Evolutionary conservation across 1,140 invertebrate species (phyloP), one percentile per base, ranked within the genome.

Genomic region (Drosophila sproati): DNA sequence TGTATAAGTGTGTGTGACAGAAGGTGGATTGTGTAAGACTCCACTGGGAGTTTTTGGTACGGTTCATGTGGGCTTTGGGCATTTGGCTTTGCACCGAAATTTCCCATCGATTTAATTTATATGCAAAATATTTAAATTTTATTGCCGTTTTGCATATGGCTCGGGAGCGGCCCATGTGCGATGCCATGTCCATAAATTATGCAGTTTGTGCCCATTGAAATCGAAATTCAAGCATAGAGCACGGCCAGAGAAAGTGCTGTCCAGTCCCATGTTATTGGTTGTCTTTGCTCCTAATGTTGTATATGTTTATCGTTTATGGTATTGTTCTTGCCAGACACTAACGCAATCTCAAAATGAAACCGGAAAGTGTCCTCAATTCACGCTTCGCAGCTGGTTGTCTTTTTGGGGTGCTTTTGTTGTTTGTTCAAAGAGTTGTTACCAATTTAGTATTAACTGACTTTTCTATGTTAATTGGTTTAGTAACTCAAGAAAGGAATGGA

Each of bases 51-150:
- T 20, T 48, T 7, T 39, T 28, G 57, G 32, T 41, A 31, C 8
- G 66, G 29, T 60, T 60, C 45, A n/a, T 61, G 34, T 31, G 37
- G 39, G 47, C 54, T 67, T 73, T 73, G 48, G 34, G 39, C 48
- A 47, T 48, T 75, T 64, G 47, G 52, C 63, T 80, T 82, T 88
- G 66, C 73, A 70, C 82, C 82, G 77, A 87, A 87, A 88, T 77
- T 88, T 82, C 78, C 66, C 79, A 88, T 88, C 83, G 83, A 88
- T 88, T 88, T 88, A 85, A 88, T 88, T 88, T 88, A 88, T 89
- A 88, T 83, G 83, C 70, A 88, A 89, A 88, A 88, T 88, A 88
- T 88, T 88, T 88, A 88, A 88, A 88, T 88, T 88, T 88, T 88
- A 88, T 88, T 88, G 83, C 83, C 85, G 71, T 80, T 74, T 83